Evolutionary conservation across 2,797 vertebrate species (phyloP).

Genomic region (Morelia viridis): DNA sequence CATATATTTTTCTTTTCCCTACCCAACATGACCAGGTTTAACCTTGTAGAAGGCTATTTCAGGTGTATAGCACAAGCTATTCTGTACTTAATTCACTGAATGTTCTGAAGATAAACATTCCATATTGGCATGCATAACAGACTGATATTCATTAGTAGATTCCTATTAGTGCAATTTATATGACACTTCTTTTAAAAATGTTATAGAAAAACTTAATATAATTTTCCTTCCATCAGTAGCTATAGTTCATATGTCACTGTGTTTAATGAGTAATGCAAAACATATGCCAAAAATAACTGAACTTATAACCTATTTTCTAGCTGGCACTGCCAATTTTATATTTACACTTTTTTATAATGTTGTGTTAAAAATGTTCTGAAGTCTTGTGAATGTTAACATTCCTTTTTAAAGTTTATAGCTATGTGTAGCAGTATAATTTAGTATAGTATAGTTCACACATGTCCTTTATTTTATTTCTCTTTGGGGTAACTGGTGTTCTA

Average conservation of each 20-base stretch:
- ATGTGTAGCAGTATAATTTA: neutral
- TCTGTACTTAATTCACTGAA: neutral
- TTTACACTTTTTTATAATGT: neutral
- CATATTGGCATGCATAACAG: neutral
- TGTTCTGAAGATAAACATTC: neutral
- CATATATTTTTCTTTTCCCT: neutral
- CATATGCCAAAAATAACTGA: neutral
- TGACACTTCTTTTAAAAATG: neutral
- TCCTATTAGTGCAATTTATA: neutral
- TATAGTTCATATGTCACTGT: neutral
- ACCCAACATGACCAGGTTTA: neutral
- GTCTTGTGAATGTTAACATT: neutral
- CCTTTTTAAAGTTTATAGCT: neutral
- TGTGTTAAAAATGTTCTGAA: neutral
- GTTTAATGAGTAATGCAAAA: conserved; percentile 4
- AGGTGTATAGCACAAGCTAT: neutral
- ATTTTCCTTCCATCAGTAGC: neutral
- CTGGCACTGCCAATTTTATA: conserved; percentile 17
- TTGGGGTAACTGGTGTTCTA: neutral
- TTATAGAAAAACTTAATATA: neutral
- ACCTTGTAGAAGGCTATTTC: neutral
- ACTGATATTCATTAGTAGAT: neutral
- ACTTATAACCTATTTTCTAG: conserved; percentile 7
- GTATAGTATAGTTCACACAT: neutral
- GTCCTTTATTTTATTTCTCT: neutral